Base-by-base conservation (phyloP, 2,113 vertebrate species). In the Eulacestoma nigropectus region DNA sequence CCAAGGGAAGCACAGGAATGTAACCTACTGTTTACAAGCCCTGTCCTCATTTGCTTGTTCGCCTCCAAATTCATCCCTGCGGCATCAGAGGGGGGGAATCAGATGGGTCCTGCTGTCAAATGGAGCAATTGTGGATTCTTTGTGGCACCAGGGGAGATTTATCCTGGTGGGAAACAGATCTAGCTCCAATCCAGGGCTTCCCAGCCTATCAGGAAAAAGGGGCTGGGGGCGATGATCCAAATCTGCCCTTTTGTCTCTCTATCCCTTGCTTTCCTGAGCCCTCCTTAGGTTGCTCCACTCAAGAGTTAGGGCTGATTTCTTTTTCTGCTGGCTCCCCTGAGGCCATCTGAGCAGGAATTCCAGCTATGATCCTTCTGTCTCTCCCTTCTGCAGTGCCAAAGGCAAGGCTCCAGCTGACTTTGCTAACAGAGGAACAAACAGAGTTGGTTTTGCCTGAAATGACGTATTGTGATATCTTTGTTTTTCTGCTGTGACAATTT, bases 341-440 rank as follows among this genome's bases (percentile, higher is more conserved):
- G 32, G 63, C 79, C 88, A 56, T 87, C 35, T 10, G 86, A 86
- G 22, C 86, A 92, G 80, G 89, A 93, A 89, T 93, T 95, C 96
- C 90, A 92, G 91, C 93, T 87, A 77, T 81, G 91, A 94, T 95
- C 89, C 89, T 89, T 87, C 87, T 95, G 94, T 77, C 86, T 89
- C 69, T 95, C 25, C 65, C 65, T 37, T 75, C 15, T 46, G 29
- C 60, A 14, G 56, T 56, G 94, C 93, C 89, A 92, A 47, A 89
- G 90, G 80, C 87, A 57, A 50, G 33, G 29, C 91, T 96, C 91
- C 91, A 87, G 87, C 93, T 84, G 95, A 46, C 81, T 74, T 26
- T 46, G 64, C 77, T 46, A 5, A 5, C 0, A 1, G 16, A 30
- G 9, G 68, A 44, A n/a, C 70, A 77, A 49, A 37, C 13, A 23